phyloP scores from a whole-genome alignment of 2,113 vertebrate species.

The Danionella cerebrum region DNA sequence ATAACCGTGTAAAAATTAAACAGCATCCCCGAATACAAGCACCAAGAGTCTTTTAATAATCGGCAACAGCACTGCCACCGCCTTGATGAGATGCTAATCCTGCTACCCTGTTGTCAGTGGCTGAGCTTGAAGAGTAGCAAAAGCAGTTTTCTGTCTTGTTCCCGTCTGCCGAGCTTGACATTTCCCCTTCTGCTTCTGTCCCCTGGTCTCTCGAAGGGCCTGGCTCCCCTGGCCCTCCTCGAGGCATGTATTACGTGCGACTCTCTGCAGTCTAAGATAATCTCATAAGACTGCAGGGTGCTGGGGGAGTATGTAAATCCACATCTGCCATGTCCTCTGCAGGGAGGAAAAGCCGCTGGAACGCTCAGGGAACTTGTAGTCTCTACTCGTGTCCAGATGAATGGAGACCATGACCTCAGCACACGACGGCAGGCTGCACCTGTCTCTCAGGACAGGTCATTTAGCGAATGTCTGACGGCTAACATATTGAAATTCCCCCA shows the following conservation, averaged over 20 bases:
- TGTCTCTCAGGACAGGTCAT: not conserved
- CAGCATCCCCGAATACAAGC: slow-evolving; percentile 32
- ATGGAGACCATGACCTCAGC: slow-evolving; percentile 52
- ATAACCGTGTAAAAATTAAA: not conserved
- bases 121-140: slow-evolving; percentile 35
- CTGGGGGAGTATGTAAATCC: slow-evolving; percentile 84
- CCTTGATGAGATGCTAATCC: slow-evolving; percentile 45
- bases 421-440: slow-evolving; percentile 11
- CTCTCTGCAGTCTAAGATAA: slow-evolving; percentile 69
- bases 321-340: slow-evolving; percentile 81
- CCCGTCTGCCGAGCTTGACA: slow-evolving; percentile 66
- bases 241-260: slow-evolving; percentile 84
- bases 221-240: slow-evolving; percentile 65
- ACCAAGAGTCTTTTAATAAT: slow-evolving; percentile 39
- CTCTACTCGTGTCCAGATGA: slow-evolving; percentile 55
- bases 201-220: slow-evolving; percentile 66
- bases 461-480: not conserved
- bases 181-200: slow-evolving; percentile 62
- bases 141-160: slow-evolving; percentile 62
- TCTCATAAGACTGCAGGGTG: slow-evolving; percentile 81
- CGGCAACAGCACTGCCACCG: slow-evolving; percentile 32
- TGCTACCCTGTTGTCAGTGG: slow-evolving; percentile 43
- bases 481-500: not conserved
- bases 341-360: slow-evolving; percentile 72
- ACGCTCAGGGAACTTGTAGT: slow-evolving; percentile 69